Base-by-base conservation (phyloP, 2,797 vertebrate species). In the Xerus rutilus region DNA sequence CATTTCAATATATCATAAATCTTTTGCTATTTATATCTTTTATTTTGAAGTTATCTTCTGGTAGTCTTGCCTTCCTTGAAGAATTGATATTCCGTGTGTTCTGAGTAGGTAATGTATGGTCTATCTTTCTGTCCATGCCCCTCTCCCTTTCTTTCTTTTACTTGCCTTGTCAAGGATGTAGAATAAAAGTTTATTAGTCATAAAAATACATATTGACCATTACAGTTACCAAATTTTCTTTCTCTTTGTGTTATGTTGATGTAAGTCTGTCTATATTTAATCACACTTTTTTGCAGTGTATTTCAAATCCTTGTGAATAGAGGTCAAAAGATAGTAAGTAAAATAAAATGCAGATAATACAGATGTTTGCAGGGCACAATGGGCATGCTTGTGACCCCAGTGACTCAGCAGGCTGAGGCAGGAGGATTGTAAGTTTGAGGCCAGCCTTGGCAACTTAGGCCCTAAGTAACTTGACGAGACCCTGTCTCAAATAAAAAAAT, bases 1-100 rank as follows among this genome's bases (percentile, higher is more conserved):
- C 47, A 86, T 72, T 91, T 90, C 54, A 67, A 1, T 74, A n/a
- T 39, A 84, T 57, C 20, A 39, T 65, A 76, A 62, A 45, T 79
- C 49, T 32, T 92, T 72, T 93, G 28, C 69, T n/a, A 86, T 85
- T 92, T 95, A 2, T 74, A 28, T 78, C 39, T 91, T 94, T 81
- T 62, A 72, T 72, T 96, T 96, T 92, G 9, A 91, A 93, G 47
- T 93, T 86, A 83, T 70, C 18, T 4, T 62, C 15, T 28, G 13
- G 59, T 79, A 70, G 59, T 7, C 3, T 91, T 82, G 9, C 32
- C 47, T 94, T 73, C 45, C 28, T 79, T 86, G 28, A 43, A 79
- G 39, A 20, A 86, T 30, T 86, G 23, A 39, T 52, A 30, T 70
- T 78, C 15, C 91, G 0, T 88, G 35, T 86, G 2, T 72, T 76